Percentiles rank a stretch among this genome's conserved stretches.
phyloP scores from a whole-genome alignment of 1,140 invertebrate species.

The Listronotus bonariensis region DNA sequence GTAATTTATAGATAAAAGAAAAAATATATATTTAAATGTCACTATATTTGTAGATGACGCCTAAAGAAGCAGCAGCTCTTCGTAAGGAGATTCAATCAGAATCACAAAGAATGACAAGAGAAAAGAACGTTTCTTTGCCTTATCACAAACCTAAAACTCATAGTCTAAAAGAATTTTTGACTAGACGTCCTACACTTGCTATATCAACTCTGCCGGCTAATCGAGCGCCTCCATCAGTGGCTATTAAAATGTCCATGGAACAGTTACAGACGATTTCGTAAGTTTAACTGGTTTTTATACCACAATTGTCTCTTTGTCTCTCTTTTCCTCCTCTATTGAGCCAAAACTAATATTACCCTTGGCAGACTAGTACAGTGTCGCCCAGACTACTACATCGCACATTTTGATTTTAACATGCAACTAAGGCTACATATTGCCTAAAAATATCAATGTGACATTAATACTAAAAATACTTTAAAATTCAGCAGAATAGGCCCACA shows the following conservation, averaged over 20 bases:
- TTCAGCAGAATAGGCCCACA: too few species aligned
- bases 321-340: too few species aligned
- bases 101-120: slow-evolving; percentile 70
- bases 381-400: too few species aligned
- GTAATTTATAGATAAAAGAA: too few species aligned
- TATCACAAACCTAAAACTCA: slow-evolving; percentile 78
- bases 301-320: too few species aligned
- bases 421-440: too few species aligned
- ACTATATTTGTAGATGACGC: slow-evolving; percentile 57
- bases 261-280: slow-evolving; percentile 63
- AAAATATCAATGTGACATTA: too few species aligned
- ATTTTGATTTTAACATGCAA: too few species aligned
- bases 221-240: slow-evolving; percentile 48
- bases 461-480: too few species aligned
- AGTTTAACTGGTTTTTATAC: slow-evolving; percentile 42
- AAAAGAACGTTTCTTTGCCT: slow-evolving; percentile 71
- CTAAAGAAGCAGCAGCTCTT: slow-evolving; percentile 61
- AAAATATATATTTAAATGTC: too few species aligned
- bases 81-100: slow-evolving; percentile 63
- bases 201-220: slow-evolving; percentile 15
- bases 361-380: too few species aligned
- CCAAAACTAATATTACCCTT: too few species aligned
- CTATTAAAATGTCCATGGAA: slow-evolving; percentile 61
- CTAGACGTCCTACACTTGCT: slow-evolving; percentile 50
- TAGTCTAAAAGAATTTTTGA: slow-evolving; percentile 73